phyloP scores from a whole-genome alignment of 2,888 invertebrate species.

The Mamestra brassicae region DNA sequence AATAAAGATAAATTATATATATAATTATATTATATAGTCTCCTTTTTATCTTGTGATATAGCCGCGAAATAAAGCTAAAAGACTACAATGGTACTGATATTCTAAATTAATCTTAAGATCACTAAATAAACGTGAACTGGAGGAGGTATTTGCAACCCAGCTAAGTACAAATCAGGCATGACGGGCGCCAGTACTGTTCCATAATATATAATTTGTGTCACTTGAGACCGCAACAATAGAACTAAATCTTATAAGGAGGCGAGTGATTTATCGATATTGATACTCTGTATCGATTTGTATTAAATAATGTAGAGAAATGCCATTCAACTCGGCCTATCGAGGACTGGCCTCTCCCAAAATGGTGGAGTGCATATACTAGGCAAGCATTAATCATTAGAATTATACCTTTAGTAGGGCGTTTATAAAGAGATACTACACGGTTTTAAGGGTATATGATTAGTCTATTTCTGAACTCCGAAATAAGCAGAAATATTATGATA shows the following conservation, averaged over 20 bases:
- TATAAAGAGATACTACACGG: background rate
- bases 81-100: background rate
- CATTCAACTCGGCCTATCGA: constrained; percentile 28
- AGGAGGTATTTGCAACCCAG: constrained; percentile 33
- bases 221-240: constrained; percentile 57
- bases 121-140: constrained; percentile 31
- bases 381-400: background rate
- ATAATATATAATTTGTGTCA: constrained; percentile 43
- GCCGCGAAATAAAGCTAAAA: too few species aligned
- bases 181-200: constrained; percentile 43
- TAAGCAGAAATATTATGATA: background rate
- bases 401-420: background rate
- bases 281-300: constrained; percentile 42
- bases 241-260: constrained; percentile 48
- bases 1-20: too few species aligned
- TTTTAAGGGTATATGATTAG: background rate
- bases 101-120: background rate
- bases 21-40: too few species aligned
- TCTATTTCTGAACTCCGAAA: background rate
- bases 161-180: constrained; percentile 30
- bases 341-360: constrained; percentile 24
- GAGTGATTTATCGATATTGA: constrained; percentile 54
- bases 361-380: background rate
- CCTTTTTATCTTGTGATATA: too few species aligned
- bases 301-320: constrained; percentile 37